Evolutionary conservation across 1,140 invertebrate genomes (phyloP).

Genomic region (Streblospio benedicti): DNA sequence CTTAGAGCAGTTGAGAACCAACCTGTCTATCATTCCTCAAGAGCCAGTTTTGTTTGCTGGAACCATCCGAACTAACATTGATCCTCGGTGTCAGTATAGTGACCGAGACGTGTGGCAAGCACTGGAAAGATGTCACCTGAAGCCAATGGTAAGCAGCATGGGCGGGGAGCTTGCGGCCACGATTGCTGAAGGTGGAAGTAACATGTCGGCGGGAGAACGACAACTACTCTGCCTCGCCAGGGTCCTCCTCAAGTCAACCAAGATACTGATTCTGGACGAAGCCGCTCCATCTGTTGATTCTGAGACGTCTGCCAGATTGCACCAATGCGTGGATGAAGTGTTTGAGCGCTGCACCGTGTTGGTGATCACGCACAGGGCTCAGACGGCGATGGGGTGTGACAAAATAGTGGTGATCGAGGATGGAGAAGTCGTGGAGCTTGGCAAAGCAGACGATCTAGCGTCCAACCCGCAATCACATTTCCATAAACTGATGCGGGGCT

Average conservation of each 20-base stretch:
- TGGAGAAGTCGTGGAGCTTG: conserved; percentile 57
- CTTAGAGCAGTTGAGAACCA: conserved; percentile 60
- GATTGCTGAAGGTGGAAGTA: conserved; percentile 45
- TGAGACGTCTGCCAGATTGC: conserved; percentile 48
- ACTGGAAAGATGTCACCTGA: conserved; percentile 59
- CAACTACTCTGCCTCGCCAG: conserved; percentile 80
- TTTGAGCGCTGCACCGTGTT: conserved; percentile 48
- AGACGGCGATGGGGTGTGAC: not conserved
- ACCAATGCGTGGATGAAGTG: conserved; percentile 44
- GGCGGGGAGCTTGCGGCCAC: conserved; percentile 33
- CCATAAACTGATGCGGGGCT: too few species aligned
- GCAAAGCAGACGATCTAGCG: too few species aligned
- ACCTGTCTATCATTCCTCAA: conserved; percentile 82
- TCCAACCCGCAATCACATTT: too few species aligned
- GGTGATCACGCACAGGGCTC: conserved; percentile 50
- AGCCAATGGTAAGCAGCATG: conserved; percentile 36
- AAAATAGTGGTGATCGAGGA: conserved; percentile 78
- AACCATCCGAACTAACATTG: conserved; percentile 61
- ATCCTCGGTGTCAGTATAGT: conserved; percentile 44
- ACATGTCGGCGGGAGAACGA: conserved; percentile 67
- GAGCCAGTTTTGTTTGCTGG: conserved; percentile 31
- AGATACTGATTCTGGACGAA: conserved; percentile 43
- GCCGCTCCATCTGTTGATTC: conserved; percentile 53
- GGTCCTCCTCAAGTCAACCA: conserved; percentile 56
- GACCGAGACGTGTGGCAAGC: conserved; percentile 64